These are phyloP conservation scores for Caradrina kadenii DNA, from an alignment of 2,888 invertebrate species.

Conservation along the genomic window DNA sequence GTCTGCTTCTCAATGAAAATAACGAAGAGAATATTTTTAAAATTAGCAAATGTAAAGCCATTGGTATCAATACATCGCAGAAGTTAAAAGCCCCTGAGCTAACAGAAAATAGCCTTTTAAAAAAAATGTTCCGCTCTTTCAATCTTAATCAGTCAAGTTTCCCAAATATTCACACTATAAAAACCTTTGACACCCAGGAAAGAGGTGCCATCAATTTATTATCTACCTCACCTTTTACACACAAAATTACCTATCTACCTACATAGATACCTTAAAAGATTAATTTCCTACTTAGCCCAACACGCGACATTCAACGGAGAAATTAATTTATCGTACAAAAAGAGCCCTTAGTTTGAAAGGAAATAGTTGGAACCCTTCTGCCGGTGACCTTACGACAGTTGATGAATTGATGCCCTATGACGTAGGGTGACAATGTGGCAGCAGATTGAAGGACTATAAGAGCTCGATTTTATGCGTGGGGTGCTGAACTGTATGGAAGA, in stretches of 20 bases:
- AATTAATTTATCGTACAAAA: slow-evolving; percentile 86
- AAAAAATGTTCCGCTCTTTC: neutral
- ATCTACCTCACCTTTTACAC: slow-evolving; percentile 37
- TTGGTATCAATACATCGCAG: no score
- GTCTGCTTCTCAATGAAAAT: no score
- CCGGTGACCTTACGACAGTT: slow-evolving; percentile 74
- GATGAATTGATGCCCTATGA: slow-evolving; percentile 83
- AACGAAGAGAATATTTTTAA: no score
- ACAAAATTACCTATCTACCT: slow-evolving; percentile 17
- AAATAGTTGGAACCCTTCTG: slow-evolving; percentile 77
- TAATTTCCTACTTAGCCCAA: slow-evolving; percentile 64
- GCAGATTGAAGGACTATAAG: slow-evolving; percentile 15
- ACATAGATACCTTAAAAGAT: slow-evolving; percentile 50
- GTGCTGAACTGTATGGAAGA: no score
- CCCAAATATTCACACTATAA: slow-evolving; percentile 9
- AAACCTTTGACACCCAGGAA: neutral
- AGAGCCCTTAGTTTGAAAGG: slow-evolving; percentile 77
- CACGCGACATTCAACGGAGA: slow-evolving; percentile 71
- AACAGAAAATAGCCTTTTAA: no score
- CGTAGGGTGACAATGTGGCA: slow-evolving; percentile 55
- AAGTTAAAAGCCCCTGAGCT: no score
- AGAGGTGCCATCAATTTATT: slow-evolving; percentile 38
- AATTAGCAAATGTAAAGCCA: no score
- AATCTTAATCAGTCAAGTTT: neutral
- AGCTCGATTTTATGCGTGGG: no score